phyloP scores from a whole-genome alignment of 2,888 invertebrate species.

The Cryptocephalus moraei region DNA sequence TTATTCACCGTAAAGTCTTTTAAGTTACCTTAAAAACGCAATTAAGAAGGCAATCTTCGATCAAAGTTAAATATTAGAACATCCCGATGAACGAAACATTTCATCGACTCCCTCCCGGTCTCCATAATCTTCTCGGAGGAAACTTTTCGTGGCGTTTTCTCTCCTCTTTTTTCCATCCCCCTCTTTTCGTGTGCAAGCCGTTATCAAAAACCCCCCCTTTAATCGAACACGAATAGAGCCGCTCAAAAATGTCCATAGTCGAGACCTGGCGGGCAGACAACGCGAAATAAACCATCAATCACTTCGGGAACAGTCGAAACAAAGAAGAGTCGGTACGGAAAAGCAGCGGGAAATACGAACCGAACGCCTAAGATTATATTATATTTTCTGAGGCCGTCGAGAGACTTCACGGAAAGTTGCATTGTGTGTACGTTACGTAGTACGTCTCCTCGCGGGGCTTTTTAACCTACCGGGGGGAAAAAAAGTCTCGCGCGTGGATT shows the following conservation, averaged over 20 bases:
- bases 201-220: constrained; percentile 11
- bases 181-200: not conserved
- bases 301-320: constrained; percentile 36
- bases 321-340: constrained; percentile 29
- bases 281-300: constrained; percentile 42
- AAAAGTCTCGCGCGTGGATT: constrained; percentile 19
- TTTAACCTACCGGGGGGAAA: too few species aligned
- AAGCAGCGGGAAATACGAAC: constrained; percentile 38
- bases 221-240: constrained; percentile 25
- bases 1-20: too few species aligned
- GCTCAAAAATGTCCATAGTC: constrained; percentile 7
- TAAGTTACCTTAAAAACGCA: too few species aligned
- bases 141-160: too few species aligned
- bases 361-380: constrained; percentile 29
- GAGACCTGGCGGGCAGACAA: constrained; percentile 38
- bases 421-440: constrained; percentile 22
- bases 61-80: too few species aligned
- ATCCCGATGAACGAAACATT: too few species aligned
- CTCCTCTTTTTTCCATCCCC: too few species aligned
- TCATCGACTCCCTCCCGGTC: too few species aligned
- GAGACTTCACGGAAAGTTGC: constrained; percentile 25
- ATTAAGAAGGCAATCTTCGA: too few species aligned
- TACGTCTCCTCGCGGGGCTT: constrained; percentile 1
- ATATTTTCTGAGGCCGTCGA: not conserved
- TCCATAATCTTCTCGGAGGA: too few species aligned